Percentiles rank a stretch among this genome's conserved stretches.
phyloP scores from a whole-genome alignment of 2,888 invertebrate genomes.

The Syrista parreyssii region DNA sequence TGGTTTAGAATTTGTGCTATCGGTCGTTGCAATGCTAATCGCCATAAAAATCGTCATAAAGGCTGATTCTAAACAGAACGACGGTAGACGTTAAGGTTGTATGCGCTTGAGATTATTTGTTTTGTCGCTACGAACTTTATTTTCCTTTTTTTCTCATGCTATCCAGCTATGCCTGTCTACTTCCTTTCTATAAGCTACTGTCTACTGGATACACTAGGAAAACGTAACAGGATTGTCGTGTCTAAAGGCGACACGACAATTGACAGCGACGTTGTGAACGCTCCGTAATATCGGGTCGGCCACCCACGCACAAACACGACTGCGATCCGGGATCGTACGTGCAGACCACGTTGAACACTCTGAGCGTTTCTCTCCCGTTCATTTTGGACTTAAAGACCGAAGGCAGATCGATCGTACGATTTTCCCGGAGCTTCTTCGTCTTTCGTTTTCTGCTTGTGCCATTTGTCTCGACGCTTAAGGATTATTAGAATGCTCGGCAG shows the following conservation, averaged over 20 bases:
- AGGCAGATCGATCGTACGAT: conserved; percentile 65
- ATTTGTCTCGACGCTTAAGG: not conserved
- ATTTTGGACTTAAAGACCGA: conserved; percentile 63
- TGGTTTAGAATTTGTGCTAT: not conserved
- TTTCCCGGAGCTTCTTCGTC: conserved; percentile 44
- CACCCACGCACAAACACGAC: conserved; percentile 54
- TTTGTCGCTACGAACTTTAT: not conserved
- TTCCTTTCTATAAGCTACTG: not conserved
- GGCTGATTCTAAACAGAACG: not conserved
- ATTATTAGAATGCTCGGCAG: not conserved
- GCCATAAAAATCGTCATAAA: not conserved
- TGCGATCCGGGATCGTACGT: conserved; percentile 23
- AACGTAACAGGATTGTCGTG: not conserved
- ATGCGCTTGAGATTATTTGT: not conserved
- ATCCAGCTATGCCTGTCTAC: not conserved
- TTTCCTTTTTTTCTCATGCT: not conserved
- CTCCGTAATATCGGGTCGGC: conserved; percentile 53
- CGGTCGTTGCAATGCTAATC: not conserved
- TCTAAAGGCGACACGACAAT: not conserved
- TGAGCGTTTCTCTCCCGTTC: conserved; percentile 39
- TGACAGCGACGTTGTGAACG: conserved; percentile 41
- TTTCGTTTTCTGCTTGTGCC: not conserved
- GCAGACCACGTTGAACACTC: conserved; percentile 36
- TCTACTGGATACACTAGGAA: not conserved
- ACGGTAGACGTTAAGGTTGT: not conserved